Conservation (phyloP, 2,113 vertebrate species). For the Dasypus novemcinctus region DNA sequence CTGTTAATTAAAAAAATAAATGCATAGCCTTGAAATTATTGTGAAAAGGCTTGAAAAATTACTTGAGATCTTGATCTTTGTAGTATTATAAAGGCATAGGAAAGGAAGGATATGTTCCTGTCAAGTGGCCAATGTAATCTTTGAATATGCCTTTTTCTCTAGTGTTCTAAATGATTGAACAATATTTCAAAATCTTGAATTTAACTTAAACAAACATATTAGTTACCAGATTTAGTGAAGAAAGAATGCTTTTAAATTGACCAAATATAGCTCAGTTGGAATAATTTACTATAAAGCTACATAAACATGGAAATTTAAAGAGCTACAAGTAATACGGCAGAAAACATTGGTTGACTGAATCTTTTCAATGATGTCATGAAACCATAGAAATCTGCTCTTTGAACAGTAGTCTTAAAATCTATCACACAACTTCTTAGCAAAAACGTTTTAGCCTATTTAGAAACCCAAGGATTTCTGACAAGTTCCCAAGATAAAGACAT, state of each 20-base stretch:
- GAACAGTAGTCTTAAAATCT: not conserved
- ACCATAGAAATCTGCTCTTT: not conserved
- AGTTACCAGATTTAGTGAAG: slow-evolving; percentile 38
- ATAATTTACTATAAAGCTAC: not conserved
- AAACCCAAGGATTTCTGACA: slow-evolving; percentile 40
- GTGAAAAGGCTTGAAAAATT: slow-evolving; percentile 65
- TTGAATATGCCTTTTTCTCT: slow-evolving; percentile 23
- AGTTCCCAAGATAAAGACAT: slow-evolving; percentile 34
- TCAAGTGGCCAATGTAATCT: slow-evolving; percentile 24
- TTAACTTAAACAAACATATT: slow-evolving; percentile 42
- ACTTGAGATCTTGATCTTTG: slow-evolving; percentile 9
- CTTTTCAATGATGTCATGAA: not conserved
- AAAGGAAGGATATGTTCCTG: slow-evolving; percentile 62
- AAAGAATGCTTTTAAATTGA: slow-evolving; percentile 34
- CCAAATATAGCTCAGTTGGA: slow-evolving; percentile 8
- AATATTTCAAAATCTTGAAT: slow-evolving; percentile 49
- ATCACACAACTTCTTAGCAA: not conserved
- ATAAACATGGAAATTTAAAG: not conserved
- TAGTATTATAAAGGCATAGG: slow-evolving; percentile 28
- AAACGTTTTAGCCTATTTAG: not conserved
- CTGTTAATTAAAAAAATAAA: slow-evolving; percentile 58
- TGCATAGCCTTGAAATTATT: slow-evolving; percentile 39
- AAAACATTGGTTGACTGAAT: not conserved
- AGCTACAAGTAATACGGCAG: not conserved
- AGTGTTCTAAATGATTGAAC: slow-evolving; percentile 20